Evolutionary conservation across 1,140 invertebrate genomes (phyloP), one percentile per base, ranked within the genome.

Genomic region (Drepana arcuata): DNA sequence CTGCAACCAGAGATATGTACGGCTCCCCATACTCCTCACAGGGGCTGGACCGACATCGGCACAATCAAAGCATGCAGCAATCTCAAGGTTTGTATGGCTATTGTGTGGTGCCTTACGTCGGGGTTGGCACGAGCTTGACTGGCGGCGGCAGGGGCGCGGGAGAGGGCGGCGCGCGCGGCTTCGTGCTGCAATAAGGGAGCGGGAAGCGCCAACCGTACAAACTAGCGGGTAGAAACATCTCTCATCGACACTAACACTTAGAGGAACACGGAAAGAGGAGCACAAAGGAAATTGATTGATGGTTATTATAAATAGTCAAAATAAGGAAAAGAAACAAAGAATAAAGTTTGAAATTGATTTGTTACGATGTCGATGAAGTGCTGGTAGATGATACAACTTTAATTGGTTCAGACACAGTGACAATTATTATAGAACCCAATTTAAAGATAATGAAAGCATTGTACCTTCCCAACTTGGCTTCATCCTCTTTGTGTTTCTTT

Each of bases 141-240:
- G 90, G 89, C 71, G 89, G 87, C 57, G 89, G 89, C 83, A 91
- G 83, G 74, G 89, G 90, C 80, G 88, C 85, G 85, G 88, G 92
- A 86, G 87, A 91, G 71, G 88, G 91, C 86, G 85, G 89, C 83
- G 84, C 87, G 85, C 72, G 73, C 73, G 72, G 74, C 90, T 92
- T 93, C 86, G 92, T 91, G 86, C 89, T 91, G 89, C 92, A 94
- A 93, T 94, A 93, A 88, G 92, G 92, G 89, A 93, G 91, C 86
- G 92, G 92, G 88, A 94, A 94, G 87, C 92, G 91, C 92, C 92
- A 94, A 91, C 92, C 91, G 88, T 93, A 93, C 88, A 93, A 89
- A 92, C 92, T 94, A 91, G 88, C 88, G 88, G 83, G 69, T 72
- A 82, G 74, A 79, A 82, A 82, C 69, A 82, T 79, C 74, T 82